Evolutionary conservation across 30 jellyfish, hydroid and myxozoan species (phyloP).

Genomic region (Aurelia sp.): DNA sequence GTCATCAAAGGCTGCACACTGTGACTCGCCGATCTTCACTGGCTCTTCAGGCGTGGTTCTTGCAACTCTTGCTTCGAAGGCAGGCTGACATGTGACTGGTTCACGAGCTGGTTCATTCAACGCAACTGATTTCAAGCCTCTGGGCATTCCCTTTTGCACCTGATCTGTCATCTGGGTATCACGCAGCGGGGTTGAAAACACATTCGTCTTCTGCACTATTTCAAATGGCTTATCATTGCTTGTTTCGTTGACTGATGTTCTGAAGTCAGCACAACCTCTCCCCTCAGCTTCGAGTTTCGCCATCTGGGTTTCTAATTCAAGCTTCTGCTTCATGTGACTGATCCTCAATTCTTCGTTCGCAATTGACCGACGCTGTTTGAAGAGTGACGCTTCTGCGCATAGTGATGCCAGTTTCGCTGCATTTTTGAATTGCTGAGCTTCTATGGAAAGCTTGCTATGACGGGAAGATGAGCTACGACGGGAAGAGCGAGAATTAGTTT

Average conservation of each 20-base stretch:
- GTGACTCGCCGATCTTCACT: constrained; percentile 17
- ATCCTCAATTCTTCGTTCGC: constrained; percentile 29
- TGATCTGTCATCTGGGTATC: constrained; percentile 23
- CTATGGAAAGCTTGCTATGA: constrained; percentile 23
- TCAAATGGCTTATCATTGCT: background rate
- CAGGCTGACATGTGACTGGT: constrained; percentile 5
- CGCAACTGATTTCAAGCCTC: constrained; percentile 8
- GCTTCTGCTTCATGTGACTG: constrained; percentile 32
- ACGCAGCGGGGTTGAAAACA: background rate
- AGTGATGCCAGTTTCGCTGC: constrained; percentile 29
- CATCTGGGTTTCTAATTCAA: constrained; percentile 35
- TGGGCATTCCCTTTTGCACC: constrained; percentile 10
- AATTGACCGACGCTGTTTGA: constrained; percentile 17
- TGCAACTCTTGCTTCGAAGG: background rate
- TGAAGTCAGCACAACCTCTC: constrained; percentile 10
- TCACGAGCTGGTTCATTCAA: constrained; percentile 28
- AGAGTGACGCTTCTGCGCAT: constrained; percentile 28
- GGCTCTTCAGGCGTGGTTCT: constrained; percentile 33
- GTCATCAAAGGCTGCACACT: constrained; percentile 2
- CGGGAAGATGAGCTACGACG: constrained; percentile 33
- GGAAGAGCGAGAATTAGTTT: constrained; percentile 21
- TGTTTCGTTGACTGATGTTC: constrained; percentile 9
- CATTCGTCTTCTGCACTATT: constrained; percentile 1
- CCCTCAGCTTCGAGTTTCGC: constrained; percentile 32
- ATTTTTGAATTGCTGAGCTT: constrained; percentile 30